Conservation (phyloP, 2,888 invertebrate genomes). For the Axea sp. region DNA sequence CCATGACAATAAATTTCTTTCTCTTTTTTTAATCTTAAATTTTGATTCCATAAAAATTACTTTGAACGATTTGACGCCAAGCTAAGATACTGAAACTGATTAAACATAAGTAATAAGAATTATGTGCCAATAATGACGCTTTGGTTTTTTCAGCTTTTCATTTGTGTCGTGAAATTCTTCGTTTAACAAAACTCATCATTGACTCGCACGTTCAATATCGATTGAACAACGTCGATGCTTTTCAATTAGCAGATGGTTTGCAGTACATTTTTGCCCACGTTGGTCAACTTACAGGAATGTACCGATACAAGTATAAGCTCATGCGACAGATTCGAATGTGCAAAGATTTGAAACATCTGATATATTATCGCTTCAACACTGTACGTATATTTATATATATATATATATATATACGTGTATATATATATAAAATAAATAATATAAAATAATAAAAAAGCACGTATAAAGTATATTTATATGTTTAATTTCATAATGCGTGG, state of each 20-base stretch:
- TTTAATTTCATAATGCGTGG: no score
- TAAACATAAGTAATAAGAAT: no score
- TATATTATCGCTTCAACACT: conserved; percentile 99
- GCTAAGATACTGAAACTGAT: no score
- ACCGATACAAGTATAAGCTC: conserved; percentile 98
- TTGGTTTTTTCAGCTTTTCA: conserved; percentile 92
- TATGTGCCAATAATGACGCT: no score
- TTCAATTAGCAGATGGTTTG: conserved; percentile 97
- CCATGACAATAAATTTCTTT: no score
- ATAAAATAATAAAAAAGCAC: no score
- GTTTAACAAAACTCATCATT: conserved; percentile 98
- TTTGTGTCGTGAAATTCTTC: conserved; percentile 98
- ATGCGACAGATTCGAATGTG: conserved; percentile 99
- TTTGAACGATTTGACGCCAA: no score
- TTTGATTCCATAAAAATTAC: no score
- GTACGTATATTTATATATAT: conserved; percentile 81
- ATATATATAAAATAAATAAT: no score
- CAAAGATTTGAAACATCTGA: conserved; percentile 99
- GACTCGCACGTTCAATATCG: conserved; percentile 99
- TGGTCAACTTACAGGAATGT: conserved; percentile 99
- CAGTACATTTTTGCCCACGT: conserved; percentile 99
- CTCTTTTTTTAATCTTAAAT: no score
- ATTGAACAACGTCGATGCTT: conserved; percentile 99
- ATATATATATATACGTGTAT: no score
- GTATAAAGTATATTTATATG: no score